Base-by-base conservation (phyloP, 2,888 invertebrate genomes). In the Phengaris alcon region DNA sequence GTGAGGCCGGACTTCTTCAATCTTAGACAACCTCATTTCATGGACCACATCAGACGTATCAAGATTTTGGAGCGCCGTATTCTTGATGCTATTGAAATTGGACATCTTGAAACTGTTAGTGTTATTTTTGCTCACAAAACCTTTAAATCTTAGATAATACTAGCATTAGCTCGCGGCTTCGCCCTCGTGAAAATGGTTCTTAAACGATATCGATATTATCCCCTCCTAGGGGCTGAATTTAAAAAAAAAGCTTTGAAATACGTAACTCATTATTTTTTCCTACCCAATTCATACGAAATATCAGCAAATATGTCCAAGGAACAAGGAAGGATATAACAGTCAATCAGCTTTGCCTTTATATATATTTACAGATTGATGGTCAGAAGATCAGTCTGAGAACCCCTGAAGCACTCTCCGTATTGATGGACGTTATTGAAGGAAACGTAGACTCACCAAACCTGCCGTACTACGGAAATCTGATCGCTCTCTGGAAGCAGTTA, bases 381-480 rank as follows among this genome's bases (percentile, higher is more conserved):
- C 90, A 93, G 46, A 91, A 91, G 78, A 86, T 96, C 75, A 92
- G 94, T 80, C 88, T 96, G 48, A 94, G 93, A 82, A 90, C 94
- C 52, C 94, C 95, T 35, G 94, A 96, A 78, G 94, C 95, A 74
- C 88, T 96, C 79, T 94, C 96, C 82, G 88, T 94, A 76, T 91
- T 97, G 75, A 96, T 95, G 73, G 94, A 95, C 81, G 81, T 96
- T 74, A 94, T 97, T 80, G 95, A 96, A 87, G 94, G 94, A 69
- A 95, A 95, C 81, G 93, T 93, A 22, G 95, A 95, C 79, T 95
- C 95, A 79, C 90, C 94, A 35, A 95, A 96, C 85, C 84, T 84
- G 68, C 84, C 89, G 22, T 95, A 89, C 87, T 96, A 96, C 83
- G 94, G 94, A 76, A 93, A 94, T 82, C 90, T 95, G 74, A 91